Evolutionary conservation across 2,888 invertebrate genomes (phyloP), one percentile per base, ranked within the genome.

Genomic region (Mylabris sibirica): DNA sequence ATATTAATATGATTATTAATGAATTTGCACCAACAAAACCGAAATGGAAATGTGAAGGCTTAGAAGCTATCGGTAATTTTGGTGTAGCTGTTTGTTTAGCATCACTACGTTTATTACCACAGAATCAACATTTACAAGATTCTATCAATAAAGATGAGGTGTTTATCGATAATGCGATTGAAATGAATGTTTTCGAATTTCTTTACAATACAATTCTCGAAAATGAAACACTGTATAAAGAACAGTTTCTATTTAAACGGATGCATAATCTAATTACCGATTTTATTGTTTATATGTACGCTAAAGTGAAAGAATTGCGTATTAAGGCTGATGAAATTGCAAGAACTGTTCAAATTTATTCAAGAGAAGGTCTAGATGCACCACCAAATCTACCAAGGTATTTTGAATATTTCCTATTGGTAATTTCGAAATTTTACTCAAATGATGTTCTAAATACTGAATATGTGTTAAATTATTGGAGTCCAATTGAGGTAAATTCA

Each of bases 241-340:
- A 92, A 84, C 93, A 95, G 84, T 96, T 95, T 82, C 93, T 95
- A 80, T 88, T 94, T 77, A 89, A 93, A 24, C 89, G 95, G 59
- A 86, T 97, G 60, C 98, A 98, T 85, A 88, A 90, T 17, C 86
- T 98, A 9, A 88, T 98, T 64, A 95, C 96, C 0, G 97, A 98
- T 85, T 97, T 98, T 79, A 95, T 98, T 61, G 92, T 94, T 72
- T 89, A 94, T 65, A 95, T 97, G 95, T 97, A 97, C 65, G 89
- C 96, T 61, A 97, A 97, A 89, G 90, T 94, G 0, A 93, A 93
- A 77, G 94, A 95, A 81, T 84, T 95, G 70, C 87, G 93, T 62
- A 92, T 91, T 77, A 88, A 93, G 76, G 97, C 96, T 0, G 97
- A 98, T 84, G 98, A 98, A 84, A 92, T 93, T 1, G 93, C 95